Base-by-base conservation (phyloP, 2,888 invertebrate genomes). In the Platycheirus rosarum region DNA sequence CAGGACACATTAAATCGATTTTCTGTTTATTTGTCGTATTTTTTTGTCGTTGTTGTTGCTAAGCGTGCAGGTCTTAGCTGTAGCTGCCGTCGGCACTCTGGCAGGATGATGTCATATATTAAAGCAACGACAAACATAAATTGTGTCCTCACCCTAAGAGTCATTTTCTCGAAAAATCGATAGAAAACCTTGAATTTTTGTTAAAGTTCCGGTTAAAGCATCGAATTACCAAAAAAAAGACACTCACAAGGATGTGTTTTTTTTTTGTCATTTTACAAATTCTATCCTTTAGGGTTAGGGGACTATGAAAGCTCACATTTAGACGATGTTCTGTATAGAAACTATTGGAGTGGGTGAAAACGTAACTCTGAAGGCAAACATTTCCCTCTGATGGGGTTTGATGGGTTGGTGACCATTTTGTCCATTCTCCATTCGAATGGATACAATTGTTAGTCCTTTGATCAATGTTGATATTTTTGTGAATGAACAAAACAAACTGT, bases 181-280 rank as follows among this genome's bases (percentile, higher is more conserved):
- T 80, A 80, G 49, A 23, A 57, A 49, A 23, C 51, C 49, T 40
- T 37, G 51, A 57, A 51, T 63, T 74, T 65, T 51, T 40, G 48
- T 80, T 80, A 53, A 80, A 75, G 60, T 80, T 63, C 14, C 23
- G 16, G 29, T 70, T 75, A 80, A 75, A 80, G 69, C 7, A 44
- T 49, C 18, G 51, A 29, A 18, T 55, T 62, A 37, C 32, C 35
- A 32, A 48, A 55, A 55, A 51, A 44, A 35, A 26, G 35, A 14
- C 32, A 48, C 49, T 16, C 26, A 44, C 18, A 9, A 16, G 8
- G 55, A 13, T 70, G 18, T 60, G 13, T 35, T 62, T 65, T n/a
- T 18, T 2, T 13, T 9, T 29, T 57, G 13, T 35, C 23, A 18
- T 26, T 29, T 48, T 16, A 20, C 13, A 14, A 3, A 7, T 16